Conservation (phyloP, 2,113 vertebrate genomes). For the Myanophis thanlyinensis region DNA sequence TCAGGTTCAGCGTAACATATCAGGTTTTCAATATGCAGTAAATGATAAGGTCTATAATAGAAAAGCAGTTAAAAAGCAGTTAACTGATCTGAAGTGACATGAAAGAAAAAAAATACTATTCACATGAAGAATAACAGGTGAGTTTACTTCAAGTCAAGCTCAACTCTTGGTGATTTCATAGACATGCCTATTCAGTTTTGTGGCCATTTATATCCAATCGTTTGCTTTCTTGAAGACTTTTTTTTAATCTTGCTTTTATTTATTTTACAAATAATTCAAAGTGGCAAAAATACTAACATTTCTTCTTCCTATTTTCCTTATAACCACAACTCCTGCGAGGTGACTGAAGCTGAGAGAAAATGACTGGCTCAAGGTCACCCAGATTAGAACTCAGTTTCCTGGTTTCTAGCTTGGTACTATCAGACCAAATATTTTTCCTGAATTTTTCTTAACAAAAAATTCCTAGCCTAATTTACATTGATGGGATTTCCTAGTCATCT, state of each 20-base stretch:
- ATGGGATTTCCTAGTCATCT: not conserved
- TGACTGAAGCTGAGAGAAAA: not conserved
- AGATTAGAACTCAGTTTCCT: too few species aligned
- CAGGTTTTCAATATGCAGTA: not conserved
- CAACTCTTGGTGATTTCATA: not conserved
- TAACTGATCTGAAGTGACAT: not conserved
- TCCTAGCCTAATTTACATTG: not conserved
- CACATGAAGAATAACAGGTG: not conserved
- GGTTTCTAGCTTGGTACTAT: too few species aligned
- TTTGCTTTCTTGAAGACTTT: not conserved
- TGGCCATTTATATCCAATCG: not conserved
- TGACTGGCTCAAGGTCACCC: not conserved
- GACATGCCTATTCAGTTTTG: not conserved
- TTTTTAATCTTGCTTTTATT: not conserved
- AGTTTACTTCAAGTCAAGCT: not conserved
- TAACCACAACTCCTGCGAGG: not conserved
- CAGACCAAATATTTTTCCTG: too few species aligned
- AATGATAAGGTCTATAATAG: not conserved
- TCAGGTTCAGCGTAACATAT: not conserved
- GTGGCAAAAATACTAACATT: not conserved
- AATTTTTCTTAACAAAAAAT: not conserved
- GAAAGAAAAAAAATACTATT: not conserved
- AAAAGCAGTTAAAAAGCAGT: not conserved
- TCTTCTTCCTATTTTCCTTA: not conserved
- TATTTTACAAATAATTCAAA: not conserved